phyloP scores from a whole-genome alignment of 1,140 invertebrate species.

The Nomia melanderi region DNA sequence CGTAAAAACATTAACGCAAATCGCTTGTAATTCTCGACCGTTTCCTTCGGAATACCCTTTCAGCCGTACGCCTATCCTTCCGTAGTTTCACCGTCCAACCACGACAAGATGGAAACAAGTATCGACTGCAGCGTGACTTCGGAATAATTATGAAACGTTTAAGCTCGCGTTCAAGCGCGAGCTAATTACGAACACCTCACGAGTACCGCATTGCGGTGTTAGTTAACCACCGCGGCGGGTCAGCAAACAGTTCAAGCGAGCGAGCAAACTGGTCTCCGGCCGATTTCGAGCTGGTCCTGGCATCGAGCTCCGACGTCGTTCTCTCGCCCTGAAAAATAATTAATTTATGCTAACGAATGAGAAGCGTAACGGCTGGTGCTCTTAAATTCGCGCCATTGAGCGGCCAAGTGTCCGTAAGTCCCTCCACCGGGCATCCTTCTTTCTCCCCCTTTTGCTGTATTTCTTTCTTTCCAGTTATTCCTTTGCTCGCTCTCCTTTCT shows the following conservation, averaged over 20 bases:
- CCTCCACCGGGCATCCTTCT: conserved; percentile 67
- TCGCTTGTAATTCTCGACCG: no score
- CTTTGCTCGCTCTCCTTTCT: conserved; percentile 57
- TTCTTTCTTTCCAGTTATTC: conserved; percentile 29
- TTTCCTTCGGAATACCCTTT: no score
- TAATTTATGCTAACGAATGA: conserved; percentile 81
- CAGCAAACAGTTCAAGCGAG: conserved; percentile 21
- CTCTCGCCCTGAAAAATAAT: conserved; percentile 75
- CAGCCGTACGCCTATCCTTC: no score
- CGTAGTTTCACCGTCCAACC: not conserved
- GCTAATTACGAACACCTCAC: conserved; percentile 34
- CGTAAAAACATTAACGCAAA: no score
- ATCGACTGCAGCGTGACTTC: conserved; percentile 19
- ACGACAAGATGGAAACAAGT: not conserved
- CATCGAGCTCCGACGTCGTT: not conserved
- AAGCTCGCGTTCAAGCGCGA: not conserved
- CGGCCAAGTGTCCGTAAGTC: conserved; percentile 80
- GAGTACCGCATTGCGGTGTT: conserved; percentile 46
- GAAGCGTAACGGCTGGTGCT: conserved; percentile 80
- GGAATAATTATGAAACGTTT: conserved; percentile 23
- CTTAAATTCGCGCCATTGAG: conserved; percentile 81
- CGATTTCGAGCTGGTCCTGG: conserved; percentile 35
- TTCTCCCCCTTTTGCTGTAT: conserved; percentile 30
- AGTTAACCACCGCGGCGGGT: conserved; percentile 30
- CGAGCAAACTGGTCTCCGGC: conserved; percentile 30